These are phyloP conservation scores for Dioctria linearis DNA, from an alignment of 2,888 invertebrate genomes.

Conservation along the genomic window DNA sequence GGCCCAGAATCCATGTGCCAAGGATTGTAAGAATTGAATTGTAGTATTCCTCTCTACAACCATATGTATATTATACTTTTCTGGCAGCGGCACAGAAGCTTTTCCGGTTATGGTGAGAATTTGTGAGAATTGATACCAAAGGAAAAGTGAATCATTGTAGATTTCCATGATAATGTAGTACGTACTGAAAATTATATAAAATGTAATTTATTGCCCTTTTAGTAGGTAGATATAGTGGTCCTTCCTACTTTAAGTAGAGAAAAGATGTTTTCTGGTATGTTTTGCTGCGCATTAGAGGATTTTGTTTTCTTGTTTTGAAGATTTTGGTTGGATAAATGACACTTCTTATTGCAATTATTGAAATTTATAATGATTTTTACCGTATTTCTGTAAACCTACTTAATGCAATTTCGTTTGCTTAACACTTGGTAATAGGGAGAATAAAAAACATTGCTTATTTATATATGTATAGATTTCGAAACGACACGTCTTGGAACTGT, in stretches of 20 bases:
- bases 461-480: too few relatives aligned
- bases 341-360: too few relatives aligned
- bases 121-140: slow-evolving; percentile 61
- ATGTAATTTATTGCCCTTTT: slow-evolving; percentile 59
- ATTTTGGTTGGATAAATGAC: neutral
- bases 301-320: slow-evolving; percentile 17
- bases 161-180: slow-evolving; percentile 63
- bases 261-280: slow-evolving; percentile 40
- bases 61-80: neutral
- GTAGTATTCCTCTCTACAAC: neutral
- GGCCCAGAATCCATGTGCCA: neutral
- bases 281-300: slow-evolving; percentile 56
- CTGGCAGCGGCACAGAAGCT: slow-evolving; percentile 19
- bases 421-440: too few relatives aligned
- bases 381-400: too few relatives aligned
- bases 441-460: too few relatives aligned
- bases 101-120: slow-evolving; percentile 60
- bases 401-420: too few relatives aligned
- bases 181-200: slow-evolving; percentile 63
- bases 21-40: slow-evolving; percentile 10
- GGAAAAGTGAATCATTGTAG: slow-evolving; percentile 62
- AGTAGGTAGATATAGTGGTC: neutral
- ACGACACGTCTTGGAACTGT: too few relatives aligned
- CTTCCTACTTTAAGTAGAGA: neutral
- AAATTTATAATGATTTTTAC: too few relatives aligned